phyloP scores from a whole-genome alignment of 2,113 vertebrate species.

The Laticauda laticaudata region DNA sequence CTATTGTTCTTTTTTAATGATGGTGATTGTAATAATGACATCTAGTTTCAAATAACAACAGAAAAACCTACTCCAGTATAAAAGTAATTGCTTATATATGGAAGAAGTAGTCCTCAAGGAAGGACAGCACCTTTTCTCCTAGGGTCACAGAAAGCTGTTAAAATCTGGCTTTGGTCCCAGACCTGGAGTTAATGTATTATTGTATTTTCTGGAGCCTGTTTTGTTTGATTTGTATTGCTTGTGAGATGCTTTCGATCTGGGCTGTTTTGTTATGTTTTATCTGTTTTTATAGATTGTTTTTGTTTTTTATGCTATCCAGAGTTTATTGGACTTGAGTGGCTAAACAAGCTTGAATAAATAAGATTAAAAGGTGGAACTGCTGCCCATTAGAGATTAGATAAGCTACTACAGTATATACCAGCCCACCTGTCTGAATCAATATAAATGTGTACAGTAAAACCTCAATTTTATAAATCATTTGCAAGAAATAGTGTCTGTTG shows the following conservation, averaged over 20 bases:
- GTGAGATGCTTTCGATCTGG: neutral
- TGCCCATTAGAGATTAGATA: neutral
- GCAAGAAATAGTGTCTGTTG: neutral
- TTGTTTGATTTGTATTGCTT: neutral
- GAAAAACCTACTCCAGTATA: neutral
- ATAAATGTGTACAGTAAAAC: neutral
- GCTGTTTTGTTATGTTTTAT: neutral
- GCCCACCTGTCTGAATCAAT: neutral
- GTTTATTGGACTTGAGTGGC: neutral
- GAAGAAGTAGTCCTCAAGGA: neutral
- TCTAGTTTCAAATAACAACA: neutral
- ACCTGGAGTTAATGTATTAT: neutral
- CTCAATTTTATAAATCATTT: neutral
- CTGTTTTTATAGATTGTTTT: neutral
- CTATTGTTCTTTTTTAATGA: neutral
- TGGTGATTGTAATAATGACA: neutral
- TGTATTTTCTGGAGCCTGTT: neutral
- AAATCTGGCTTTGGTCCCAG: neutral
- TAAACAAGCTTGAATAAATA: neutral
- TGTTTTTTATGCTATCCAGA: neutral
- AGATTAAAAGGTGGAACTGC: neutral
- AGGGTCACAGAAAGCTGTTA: neutral
- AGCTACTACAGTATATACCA: neutral
- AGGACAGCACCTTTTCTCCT: neutral
- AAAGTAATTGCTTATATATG: neutral